Conservation (phyloP, 2,888 invertebrate genomes). For the Cepaea hortensis region DNA sequence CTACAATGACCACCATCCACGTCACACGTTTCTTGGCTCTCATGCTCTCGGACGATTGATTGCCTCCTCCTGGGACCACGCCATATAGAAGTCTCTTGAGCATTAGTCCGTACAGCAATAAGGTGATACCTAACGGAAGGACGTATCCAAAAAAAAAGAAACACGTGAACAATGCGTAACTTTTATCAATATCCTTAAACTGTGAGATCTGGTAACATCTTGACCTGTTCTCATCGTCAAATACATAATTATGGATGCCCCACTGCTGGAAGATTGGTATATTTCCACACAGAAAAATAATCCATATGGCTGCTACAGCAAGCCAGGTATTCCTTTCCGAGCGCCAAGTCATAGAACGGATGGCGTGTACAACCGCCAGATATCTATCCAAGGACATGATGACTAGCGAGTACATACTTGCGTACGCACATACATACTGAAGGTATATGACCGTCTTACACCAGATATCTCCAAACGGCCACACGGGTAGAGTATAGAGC, state of each 20-base stretch:
- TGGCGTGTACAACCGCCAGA: constrained; percentile 94
- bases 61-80: constrained; percentile 83
- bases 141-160: constrained; percentile 91
- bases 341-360: constrained; percentile 88
- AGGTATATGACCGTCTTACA: constrained; percentile 93
- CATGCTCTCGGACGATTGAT: constrained; percentile 85
- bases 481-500: constrained; percentile 90
- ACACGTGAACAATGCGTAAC: constrained; percentile 22
- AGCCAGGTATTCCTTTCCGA: constrained; percentile 88
- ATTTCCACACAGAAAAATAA: constrained; percentile 80
- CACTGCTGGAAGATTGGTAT: constrained; percentile 71
- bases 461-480: constrained; percentile 93
- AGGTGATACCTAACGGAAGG: constrained; percentile 89
- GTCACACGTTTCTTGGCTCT: constrained; percentile 92
- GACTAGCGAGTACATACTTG: constrained; percentile 93
- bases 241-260: constrained; percentile 58
- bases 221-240: constrained; percentile 59
- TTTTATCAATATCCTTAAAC: not conserved
- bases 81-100: constrained; percentile 90
- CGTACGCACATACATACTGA: constrained; percentile 93
- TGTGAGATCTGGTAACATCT: not conserved
- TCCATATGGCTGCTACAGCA: constrained; percentile 88
- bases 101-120: constrained; percentile 92
- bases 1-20: constrained; percentile 92
- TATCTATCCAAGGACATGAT: constrained; percentile 93